A percentile compares a stretch with the other conserved stretches of the same genome.
Conservation (phyloP, 1,140 invertebrate species). For the Diplogasteroides magnus region DNA sequence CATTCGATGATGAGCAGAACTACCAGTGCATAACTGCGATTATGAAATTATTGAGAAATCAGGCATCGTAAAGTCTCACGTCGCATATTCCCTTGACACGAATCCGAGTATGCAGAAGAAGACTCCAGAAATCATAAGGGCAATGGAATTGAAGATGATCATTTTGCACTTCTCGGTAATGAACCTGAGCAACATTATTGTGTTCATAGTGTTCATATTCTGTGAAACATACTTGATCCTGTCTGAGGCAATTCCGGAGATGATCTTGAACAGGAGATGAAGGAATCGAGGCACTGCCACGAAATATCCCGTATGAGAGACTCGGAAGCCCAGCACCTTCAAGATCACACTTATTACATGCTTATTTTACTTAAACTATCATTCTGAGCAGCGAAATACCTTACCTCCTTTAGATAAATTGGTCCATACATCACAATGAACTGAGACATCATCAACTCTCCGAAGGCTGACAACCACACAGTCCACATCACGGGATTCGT, state of each 20-base stretch:
- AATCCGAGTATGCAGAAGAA: constrained; percentile 34
- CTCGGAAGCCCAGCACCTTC: constrained; percentile 25
- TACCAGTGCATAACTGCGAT: constrained; percentile 2
- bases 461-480: constrained; percentile 34
- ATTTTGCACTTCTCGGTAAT: constrained; percentile 27
- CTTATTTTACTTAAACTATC: no score
- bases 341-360: constrained; percentile 10
- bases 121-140: constrained; percentile 28
- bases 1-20: constrained; percentile 24
- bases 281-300: constrained; percentile 31
- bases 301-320: constrained; percentile 31
- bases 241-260: constrained; percentile 25
- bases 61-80: background rate
- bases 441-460: constrained; percentile 34
- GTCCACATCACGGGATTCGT: constrained; percentile 31
- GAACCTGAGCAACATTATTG: constrained; percentile 24
- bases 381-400: background rate
- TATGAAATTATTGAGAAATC: constrained; percentile 6
- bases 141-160: constrained; percentile 34
- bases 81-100: constrained; percentile 19
- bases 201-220: background rate
- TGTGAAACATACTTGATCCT: constrained; percentile 23
- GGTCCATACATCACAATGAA: constrained; percentile 35
- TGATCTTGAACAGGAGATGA: constrained; percentile 28
- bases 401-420: constrained; percentile 28